Base-by-base conservation (phyloP, 2,888 invertebrate species). In the Plutella xylostella region DNA sequence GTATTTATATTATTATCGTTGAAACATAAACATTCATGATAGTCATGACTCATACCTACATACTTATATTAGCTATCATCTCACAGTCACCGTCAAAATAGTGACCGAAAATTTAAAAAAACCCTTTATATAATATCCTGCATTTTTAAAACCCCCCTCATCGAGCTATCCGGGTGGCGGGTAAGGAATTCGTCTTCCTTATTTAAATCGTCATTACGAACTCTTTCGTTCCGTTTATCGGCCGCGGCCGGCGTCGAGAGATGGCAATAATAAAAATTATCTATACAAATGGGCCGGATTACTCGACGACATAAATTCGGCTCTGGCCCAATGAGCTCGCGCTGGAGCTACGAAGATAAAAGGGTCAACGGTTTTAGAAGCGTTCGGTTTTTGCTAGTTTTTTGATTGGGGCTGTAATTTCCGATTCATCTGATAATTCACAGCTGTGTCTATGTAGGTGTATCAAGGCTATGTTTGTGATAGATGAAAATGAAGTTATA, bases 241-340 rank as follows among this genome's bases (percentile, higher is more conserved):
- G 66, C 65, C 61, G 72, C 71, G 77, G 73, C 72, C 74, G 77
- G 75, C 73, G 68, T 63, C 63, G 65, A 59, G 75, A 78, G 80
- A 82, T 82, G 79, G 80, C 82, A 83, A 83, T 83, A 83, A 83
- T 83, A 83, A 83, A 83, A 83, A 83, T 83, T 83, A 83, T 83
- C 83, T 82, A 82, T 83, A 83, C 82, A 83, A 83, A 83, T 82
- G 80, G 82, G 72, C 56, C 58, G 82, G 82, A 83, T 83, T 83
- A 83, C 79, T 78, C 67, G 67, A 57, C 73, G 77, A 80, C 82
- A 83, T 83, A 83, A 83, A 83, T 83, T 83, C 75, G 76, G 75
- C 75, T 78, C 76, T 72, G 68, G 70, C 65, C 76, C 80, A 77
- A 82, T 79, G 80, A 79, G 72, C 67, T 68, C 63, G 62, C 57